Percentiles rank a stretch among this genome's conserved stretches.
phyloP scores from a whole-genome alignment of 2,797 vertebrate genomes.

The Chaetophractus vellerosus region DNA sequence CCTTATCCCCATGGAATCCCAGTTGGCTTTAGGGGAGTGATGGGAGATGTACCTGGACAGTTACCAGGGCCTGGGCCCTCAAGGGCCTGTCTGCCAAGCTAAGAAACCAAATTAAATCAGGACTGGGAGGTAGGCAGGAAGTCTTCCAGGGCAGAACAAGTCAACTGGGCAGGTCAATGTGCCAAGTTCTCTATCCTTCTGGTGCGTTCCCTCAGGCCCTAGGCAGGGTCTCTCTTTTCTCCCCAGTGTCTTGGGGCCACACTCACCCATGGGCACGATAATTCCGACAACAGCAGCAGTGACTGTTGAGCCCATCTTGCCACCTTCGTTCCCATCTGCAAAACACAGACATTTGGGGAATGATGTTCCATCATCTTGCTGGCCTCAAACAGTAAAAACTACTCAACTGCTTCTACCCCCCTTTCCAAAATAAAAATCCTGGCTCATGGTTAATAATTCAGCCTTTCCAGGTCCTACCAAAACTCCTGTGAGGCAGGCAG shows the following conservation, averaged over 20 bases:
- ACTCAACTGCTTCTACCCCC: neutral
- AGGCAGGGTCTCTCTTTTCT: neutral
- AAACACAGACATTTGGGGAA: constrained; percentile 70
- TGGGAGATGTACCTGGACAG: neutral
- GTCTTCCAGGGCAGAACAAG: neutral
- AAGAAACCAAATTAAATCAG: constrained; percentile 18
- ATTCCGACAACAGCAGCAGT: constrained; percentile 97
- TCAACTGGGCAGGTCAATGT: neutral
- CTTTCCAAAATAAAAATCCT: neutral
- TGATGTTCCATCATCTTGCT: neutral
- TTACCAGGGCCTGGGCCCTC: neutral
- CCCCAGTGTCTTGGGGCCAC: neutral
- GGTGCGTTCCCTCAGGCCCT: neutral
- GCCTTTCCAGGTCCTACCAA: neutral
- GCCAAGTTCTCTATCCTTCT: neutral
- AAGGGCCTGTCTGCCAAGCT: neutral
- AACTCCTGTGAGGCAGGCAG: neutral
- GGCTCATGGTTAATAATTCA: neutral
- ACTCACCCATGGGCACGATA: constrained; percentile 97
- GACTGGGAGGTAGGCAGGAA: neutral
- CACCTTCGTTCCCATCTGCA: constrained; percentile 94
- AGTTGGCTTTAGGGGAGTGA: neutral
- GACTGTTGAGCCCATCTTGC: constrained; percentile 95
- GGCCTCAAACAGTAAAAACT: neutral
- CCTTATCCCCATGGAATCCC: neutral